Evolutionary conservation across 1,140 invertebrate species (phyloP).

Genomic region (Drosophila azteca): DNA sequence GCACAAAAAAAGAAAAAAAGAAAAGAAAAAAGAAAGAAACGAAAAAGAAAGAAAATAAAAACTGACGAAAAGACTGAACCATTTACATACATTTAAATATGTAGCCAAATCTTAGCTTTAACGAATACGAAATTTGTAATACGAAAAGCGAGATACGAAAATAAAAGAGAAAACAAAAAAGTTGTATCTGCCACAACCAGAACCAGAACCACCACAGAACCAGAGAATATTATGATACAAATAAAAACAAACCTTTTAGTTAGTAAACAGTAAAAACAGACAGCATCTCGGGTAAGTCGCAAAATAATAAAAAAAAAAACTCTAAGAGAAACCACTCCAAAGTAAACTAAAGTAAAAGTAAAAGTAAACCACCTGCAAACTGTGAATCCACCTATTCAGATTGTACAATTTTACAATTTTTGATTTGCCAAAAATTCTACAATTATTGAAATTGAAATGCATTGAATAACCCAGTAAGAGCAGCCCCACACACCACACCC

Average conservation of each 20-base stretch:
- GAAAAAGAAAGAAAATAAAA: slow-evolving; percentile 23
- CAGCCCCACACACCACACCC: slow-evolving; percentile 47
- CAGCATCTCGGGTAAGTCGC: slow-evolving; percentile 73
- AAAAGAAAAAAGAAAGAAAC: slow-evolving; percentile 19
- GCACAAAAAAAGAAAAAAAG: slow-evolving; percentile 42
- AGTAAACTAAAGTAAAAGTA: slow-evolving; percentile 12
- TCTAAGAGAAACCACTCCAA: slow-evolving; percentile 15
- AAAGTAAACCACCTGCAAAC: slow-evolving; percentile 9
- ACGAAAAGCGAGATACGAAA: slow-evolving; percentile 50
- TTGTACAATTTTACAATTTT: slow-evolving; percentile 75
- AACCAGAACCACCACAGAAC: slow-evolving; percentile 43
- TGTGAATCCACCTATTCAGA: slow-evolving; percentile 7
- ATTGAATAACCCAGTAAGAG: slow-evolving; percentile 13
- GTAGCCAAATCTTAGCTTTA: slow-evolving; percentile 70
- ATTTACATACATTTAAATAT: slow-evolving; percentile 46
- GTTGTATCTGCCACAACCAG: slow-evolving; percentile 60
- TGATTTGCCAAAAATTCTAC: slow-evolving; percentile 56
- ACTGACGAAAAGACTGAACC: slow-evolving; percentile 58
- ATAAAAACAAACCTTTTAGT: slow-evolving; percentile 64
- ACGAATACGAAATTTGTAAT: slow-evolving; percentile 57
- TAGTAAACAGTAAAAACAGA: slow-evolving; percentile 65
- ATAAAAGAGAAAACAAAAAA: slow-evolving; percentile 56
- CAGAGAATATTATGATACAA: slow-evolving; percentile 36
- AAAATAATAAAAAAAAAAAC: slow-evolving; percentile 30
- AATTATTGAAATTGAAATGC: slow-evolving; percentile 32